These are phyloP conservation scores for Colostygia pectinataria DNA, from an alignment of 2,888 invertebrate species.

Conservation along the genomic window DNA sequence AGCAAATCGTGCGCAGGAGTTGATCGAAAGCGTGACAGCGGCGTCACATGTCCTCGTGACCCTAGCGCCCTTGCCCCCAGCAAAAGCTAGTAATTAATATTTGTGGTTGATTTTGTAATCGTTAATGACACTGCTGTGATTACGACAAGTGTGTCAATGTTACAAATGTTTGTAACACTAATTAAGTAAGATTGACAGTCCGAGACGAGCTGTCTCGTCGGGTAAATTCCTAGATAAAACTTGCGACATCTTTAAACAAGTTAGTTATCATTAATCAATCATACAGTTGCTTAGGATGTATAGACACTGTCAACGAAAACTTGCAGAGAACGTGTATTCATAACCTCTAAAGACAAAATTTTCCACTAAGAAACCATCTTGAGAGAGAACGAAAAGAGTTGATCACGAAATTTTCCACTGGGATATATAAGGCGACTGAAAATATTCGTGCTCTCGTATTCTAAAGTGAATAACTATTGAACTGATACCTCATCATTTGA, in stretches of 20 bases:
- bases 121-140: constrained; percentile 19
- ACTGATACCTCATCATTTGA: background rate
- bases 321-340: no score
- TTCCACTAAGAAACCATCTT: no score
- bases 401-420: no score
- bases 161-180: constrained; percentile 32
- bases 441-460: no score
- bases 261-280: constrained; percentile 1
- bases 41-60: constrained; percentile 67
- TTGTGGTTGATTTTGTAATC: constrained; percentile 31
- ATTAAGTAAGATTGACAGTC: constrained; percentile 30
- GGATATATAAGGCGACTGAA: no score
- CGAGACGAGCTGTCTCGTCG: constrained; percentile 24
- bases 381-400: no score
- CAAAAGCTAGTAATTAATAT: constrained; percentile 23
- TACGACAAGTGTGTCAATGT: constrained; percentile 33
- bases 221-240: constrained; percentile 28
- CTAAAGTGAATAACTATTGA: background rate
- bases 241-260: constrained; percentile 20
- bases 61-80: constrained; percentile 58
- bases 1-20: constrained; percentile 58
- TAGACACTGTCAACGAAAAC: no score
- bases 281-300: background rate
- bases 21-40: constrained; percentile 57
- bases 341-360: no score